Conservation (phyloP, 2,797 vertebrate species). For the Eospalax fontanierii region DNA sequence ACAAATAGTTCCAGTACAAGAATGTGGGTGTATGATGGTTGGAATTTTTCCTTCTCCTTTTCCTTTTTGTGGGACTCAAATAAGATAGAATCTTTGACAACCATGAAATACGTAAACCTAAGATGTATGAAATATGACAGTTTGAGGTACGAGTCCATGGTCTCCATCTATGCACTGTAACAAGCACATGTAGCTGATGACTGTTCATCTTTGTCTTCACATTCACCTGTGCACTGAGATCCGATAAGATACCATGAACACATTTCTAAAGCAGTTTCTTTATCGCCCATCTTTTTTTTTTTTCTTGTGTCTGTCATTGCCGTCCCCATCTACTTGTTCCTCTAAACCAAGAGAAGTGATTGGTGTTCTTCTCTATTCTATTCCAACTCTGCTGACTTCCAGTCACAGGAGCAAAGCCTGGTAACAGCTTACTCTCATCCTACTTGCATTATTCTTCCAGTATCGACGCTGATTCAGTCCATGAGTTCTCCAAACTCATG, state of each 20-base stretch:
- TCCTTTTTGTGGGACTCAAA: neutral
- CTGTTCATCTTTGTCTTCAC: neutral
- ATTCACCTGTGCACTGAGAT: neutral
- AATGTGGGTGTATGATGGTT: neutral
- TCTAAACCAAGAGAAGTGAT: neutral
- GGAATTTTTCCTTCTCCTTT: neutral
- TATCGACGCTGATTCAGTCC: neutral
- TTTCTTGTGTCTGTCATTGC: neutral
- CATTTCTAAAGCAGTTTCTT: neutral
- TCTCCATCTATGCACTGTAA: neutral
- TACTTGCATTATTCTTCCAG: neutral
- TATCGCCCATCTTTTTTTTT: neutral
- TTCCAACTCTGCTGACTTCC: neutral
- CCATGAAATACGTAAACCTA: neutral
- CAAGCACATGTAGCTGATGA: neutral
- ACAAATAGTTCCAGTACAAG: neutral
- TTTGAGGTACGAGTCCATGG: neutral
- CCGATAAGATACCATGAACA: neutral
- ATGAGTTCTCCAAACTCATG: neutral
- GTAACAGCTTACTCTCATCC: neutral
- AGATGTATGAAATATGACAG: neutral
- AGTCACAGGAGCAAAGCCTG: neutral
- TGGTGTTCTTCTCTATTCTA: neutral
- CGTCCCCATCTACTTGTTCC: neutral
- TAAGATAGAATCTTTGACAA: neutral